Percentiles rank a stretch among this genome's conserved stretches.
phyloP scores from a whole-genome alignment of 2,113 vertebrate genomes.

The Sitta europaea region DNA sequence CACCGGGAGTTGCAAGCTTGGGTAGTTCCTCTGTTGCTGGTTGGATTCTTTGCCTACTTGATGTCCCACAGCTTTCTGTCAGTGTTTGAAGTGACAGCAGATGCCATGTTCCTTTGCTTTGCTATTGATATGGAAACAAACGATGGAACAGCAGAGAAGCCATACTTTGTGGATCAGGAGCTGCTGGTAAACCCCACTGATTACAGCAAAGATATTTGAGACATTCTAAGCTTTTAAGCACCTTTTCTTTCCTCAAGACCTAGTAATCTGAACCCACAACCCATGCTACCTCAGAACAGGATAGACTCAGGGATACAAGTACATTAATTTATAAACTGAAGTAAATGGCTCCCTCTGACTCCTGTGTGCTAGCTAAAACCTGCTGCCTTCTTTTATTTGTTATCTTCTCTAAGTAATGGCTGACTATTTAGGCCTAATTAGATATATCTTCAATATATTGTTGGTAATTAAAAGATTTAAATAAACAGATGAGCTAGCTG shows the following conservation, averaged over 20 bases:
- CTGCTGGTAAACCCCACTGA: conserved; percentile 70
- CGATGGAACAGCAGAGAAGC: conserved; percentile 75
- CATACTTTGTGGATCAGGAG: conserved; percentile 76
- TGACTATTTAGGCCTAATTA: background rate
- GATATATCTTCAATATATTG: background rate
- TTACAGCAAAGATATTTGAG: background rate
- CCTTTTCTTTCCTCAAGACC: background rate
- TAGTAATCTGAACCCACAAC: background rate
- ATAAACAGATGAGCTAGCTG: background rate
- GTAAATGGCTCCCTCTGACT: background rate
- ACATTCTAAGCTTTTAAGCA: background rate
- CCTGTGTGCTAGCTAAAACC: background rate
- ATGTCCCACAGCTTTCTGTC: conserved; percentile 77
- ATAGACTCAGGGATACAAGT: background rate
- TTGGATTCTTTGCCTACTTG: conserved; percentile 75
- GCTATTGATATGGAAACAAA: conserved; percentile 78
- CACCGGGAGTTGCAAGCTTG: conserved; percentile 71
- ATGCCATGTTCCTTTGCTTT: conserved; percentile 75
- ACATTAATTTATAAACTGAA: background rate
- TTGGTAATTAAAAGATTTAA: background rate
- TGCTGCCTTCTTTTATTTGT: background rate
- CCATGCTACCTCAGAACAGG: background rate
- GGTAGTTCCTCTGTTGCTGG: conserved; percentile 75
- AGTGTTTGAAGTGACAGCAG: conserved; percentile 75
- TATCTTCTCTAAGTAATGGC: background rate